Conservation (phyloP, 2,888 invertebrate genomes). For the Nephrotoma guestfalica region DNA sequence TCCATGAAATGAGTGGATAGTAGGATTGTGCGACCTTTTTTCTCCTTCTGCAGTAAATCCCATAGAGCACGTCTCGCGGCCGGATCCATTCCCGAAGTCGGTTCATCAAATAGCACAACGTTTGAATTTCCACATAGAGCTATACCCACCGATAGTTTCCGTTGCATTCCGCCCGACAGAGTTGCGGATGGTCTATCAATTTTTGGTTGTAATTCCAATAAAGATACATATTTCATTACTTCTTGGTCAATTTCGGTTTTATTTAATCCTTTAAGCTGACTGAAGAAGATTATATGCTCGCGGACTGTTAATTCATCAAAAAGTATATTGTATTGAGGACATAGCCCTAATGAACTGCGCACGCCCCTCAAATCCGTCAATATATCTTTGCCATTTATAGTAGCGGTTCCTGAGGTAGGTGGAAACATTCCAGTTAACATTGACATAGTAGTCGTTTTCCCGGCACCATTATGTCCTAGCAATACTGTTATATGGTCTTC, state of each 20-base stretch:
- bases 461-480: constrained; percentile 71
- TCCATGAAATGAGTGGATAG: constrained; percentile 84
- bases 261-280: constrained; percentile 50
- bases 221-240: constrained; percentile 44
- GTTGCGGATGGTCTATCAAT: constrained; percentile 37
- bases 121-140: constrained; percentile 62
- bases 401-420: constrained; percentile 52
- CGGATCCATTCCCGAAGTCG: constrained; percentile 78
- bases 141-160: constrained; percentile 59
- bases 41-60: constrained; percentile 62
- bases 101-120: constrained; percentile 58
- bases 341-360: constrained; percentile 57
- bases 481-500: constrained; percentile 78
- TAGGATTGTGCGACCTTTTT: constrained; percentile 59
- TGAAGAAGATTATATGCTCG: constrained; percentile 73
- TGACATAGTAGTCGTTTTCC: constrained; percentile 88
- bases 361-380: constrained; percentile 44
- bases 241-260: constrained; percentile 40
- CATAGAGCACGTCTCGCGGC: constrained; percentile 73
- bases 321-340: constrained; percentile 76
- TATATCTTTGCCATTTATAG: constrained; percentile 57
- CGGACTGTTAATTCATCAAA: constrained; percentile 68
- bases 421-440: constrained; percentile 73
- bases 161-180: constrained; percentile 67
- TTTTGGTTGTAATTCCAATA: constrained; percentile 41